These are phyloP conservation scores for Forbesichthys agassizii DNA, from an alignment of 2,113 vertebrate genomes.

Conservation along the genomic window DNA sequence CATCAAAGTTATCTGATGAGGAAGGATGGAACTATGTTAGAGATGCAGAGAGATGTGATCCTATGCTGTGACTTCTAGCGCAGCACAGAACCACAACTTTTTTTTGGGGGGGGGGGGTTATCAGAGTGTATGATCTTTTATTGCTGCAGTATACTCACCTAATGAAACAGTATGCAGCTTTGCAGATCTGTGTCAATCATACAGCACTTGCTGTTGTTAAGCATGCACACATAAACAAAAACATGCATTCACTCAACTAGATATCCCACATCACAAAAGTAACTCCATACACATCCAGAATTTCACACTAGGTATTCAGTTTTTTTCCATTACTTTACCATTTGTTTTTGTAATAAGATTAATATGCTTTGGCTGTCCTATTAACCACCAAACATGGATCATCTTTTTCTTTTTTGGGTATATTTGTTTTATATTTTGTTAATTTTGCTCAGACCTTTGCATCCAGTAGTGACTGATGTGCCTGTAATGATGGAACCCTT, in stretches of 20 bases:
- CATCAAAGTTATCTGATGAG: constrained; percentile 67
- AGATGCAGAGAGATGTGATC: constrained; percentile 53
- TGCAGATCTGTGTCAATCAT: constrained; percentile 65
- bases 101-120: not conserved
- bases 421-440: not conserved
- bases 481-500: not conserved
- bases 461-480: not conserved
- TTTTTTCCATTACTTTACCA: not conserved
- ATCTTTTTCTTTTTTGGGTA: not conserved
- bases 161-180: constrained; percentile 63
- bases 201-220: constrained; percentile 33
- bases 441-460: not conserved
- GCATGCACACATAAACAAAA: constrained; percentile 31
- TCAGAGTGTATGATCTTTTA: constrained; percentile 51
- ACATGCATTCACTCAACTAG: constrained; percentile 37
- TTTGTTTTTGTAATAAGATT: constrained; percentile 2
- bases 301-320: constrained; percentile 1
- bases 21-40: constrained; percentile 53
- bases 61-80: constrained; percentile 42
- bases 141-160: constrained; percentile 55
- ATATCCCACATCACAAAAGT: not conserved
- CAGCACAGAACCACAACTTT: constrained; percentile 50
- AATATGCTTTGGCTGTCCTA: not conserved
- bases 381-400: not conserved
- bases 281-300: not conserved